Evolutionary conservation across 2,888 invertebrate genomes (phyloP), one percentile per base, ranked within the genome.

Genomic region (Acleris literana): DNA sequence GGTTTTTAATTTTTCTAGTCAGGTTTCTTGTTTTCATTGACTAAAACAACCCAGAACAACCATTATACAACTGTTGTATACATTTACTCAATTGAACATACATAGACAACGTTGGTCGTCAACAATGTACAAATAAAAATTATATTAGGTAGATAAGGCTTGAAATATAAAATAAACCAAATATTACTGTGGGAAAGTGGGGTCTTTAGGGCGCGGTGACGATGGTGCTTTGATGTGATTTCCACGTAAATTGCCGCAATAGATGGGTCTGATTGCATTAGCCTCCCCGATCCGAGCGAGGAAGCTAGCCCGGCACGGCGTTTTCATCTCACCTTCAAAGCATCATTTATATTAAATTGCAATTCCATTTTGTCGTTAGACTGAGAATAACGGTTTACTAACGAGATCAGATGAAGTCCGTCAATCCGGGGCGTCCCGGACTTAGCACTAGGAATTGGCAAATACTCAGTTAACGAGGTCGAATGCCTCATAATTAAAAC

Each of bases 201-300:
- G 55, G 29, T 39, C 54, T 48, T 22, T 58, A 44, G n/a, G 29
- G 55, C 9, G 62, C 57, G 53, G 55, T 54, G 29, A 51, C 54
- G 25, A 46, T 20, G 55, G 53, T 56, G 44, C 70, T 62, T 82
- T 86, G 83, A 84, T 81, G 76, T 77, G 80, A 84, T 84, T 84
- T 81, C 74, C 79, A 76, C 76, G 76, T 77, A 82, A 84, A 84
- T 85, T 80, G 82, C 79, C 74, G 78, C 80, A 81, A 84, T 80
- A 78, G 80, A 76, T 73, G 71, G 72, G 70, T 69, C 75, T 84
- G 81, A 85, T 85, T 84, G 80, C 77, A 78, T 85, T 85, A 85
- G 79, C 76, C 74, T 74, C 70, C 75, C 73, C 76, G 72, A 74
- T 70, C 75, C 76, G 74, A 77, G 68, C 73, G 69, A 63, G 73